phyloP scores from a whole-genome alignment of 2,113 vertebrate species.

The Egretta garzetta region DNA sequence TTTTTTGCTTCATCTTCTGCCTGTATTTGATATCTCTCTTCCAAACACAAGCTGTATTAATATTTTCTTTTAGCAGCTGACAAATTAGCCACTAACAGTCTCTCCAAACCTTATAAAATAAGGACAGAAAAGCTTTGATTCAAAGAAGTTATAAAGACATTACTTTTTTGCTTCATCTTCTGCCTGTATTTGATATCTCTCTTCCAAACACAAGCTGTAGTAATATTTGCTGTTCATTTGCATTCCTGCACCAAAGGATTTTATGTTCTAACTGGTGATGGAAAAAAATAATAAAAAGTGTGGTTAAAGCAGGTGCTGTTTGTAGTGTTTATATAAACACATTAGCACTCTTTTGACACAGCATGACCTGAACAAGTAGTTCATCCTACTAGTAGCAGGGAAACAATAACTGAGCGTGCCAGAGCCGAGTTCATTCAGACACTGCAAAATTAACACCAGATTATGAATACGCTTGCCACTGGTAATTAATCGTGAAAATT shows the following conservation, averaged over 20 bases:
- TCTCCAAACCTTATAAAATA: not conserved
- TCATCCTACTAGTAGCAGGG: constrained; percentile 63
- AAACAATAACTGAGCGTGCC: constrained; percentile 70
- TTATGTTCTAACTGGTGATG: not conserved
- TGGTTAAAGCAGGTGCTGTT: constrained; percentile 64
- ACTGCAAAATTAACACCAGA: constrained; percentile 82
- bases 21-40: not conserved
- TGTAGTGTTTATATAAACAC: constrained; percentile 70
- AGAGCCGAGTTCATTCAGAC: constrained; percentile 68
- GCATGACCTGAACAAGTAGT: constrained; percentile 68
- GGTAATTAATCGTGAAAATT: constrained; percentile 76
- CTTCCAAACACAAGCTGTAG: not conserved
- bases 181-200: not conserved
- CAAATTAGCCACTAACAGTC: not conserved
- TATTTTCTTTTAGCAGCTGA: constrained; percentile 32
- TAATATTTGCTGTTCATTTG: constrained; percentile 20
- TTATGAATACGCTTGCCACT: constrained; percentile 78
- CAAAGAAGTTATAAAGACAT: not conserved
- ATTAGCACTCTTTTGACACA: constrained; percentile 72
- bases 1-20: not conserved
- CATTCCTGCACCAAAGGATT: not conserved
- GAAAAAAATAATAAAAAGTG: constrained; percentile 49
- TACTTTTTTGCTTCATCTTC: not conserved
- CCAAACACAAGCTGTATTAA: not conserved
- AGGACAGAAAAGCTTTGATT: not conserved